Conservation (phyloP, 2,113 vertebrate species). For the Brevimyrus niger region DNA sequence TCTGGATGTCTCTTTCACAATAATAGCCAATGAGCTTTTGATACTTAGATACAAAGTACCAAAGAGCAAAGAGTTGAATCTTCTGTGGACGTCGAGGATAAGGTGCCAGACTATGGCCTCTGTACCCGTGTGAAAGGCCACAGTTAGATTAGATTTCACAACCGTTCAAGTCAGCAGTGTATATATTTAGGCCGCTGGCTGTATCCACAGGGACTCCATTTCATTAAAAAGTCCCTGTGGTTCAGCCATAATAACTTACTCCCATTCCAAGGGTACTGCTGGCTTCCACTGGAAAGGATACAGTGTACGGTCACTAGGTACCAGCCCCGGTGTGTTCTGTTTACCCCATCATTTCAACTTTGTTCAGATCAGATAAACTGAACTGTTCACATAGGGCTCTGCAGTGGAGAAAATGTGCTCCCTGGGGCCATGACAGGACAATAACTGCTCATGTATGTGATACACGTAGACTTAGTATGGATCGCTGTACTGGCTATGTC, state of each 20-base stretch:
- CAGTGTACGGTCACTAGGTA: not conserved
- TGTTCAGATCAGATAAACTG: not conserved
- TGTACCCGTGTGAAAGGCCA: not conserved
- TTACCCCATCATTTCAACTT: not conserved
- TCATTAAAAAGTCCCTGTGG: slow-evolving; percentile 5
- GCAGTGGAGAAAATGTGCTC: not conserved
- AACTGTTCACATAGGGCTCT: not conserved
- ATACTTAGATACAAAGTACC: slow-evolving; percentile 11
- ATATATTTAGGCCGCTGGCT: not conserved
- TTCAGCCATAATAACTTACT: not conserved
- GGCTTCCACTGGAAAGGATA: not conserved
- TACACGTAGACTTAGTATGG: not conserved
- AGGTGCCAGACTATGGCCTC: not conserved
- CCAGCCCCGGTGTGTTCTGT: not conserved
- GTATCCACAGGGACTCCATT: not conserved
- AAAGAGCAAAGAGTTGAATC: not conserved
- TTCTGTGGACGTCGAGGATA: not conserved
- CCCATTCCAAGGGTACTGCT: not conserved
- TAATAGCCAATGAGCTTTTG: not conserved
- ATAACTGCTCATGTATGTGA: not conserved
- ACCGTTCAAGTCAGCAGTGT: not conserved
- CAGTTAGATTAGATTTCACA: slow-evolving; percentile 1
- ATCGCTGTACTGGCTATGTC: not conserved
- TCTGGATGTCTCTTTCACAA: not conserved
- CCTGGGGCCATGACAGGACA: not conserved